A percentile compares a stretch with the other conserved stretches of the same genome.
Evolutionary conservation across 2,797 vertebrate genomes (phyloP).

Genomic region (Meriones psammophilus): DNA sequence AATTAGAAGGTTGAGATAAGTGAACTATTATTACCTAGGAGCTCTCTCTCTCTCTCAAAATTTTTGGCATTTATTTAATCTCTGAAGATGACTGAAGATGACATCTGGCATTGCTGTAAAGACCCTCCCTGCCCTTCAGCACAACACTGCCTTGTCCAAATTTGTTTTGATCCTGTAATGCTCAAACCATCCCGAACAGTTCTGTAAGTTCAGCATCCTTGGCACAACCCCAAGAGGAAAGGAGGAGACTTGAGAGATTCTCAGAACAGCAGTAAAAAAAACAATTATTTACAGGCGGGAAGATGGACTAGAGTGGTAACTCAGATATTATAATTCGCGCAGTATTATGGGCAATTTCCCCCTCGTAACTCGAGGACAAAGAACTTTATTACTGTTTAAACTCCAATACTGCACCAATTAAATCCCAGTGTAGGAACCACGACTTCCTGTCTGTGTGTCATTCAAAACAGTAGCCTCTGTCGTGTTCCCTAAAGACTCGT

Average conservation of each 20-base stretch:
- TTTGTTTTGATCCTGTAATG: conserved; percentile 53
- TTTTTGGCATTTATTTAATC: conserved; percentile 79
- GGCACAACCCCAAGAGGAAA: conserved; percentile 56
- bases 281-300: conserved; percentile 41
- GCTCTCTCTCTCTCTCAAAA: not conserved
- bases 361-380: conserved; percentile 83
- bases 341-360: conserved; percentile 81
- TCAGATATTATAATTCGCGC: conserved; percentile 76
- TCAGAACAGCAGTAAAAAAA: conserved; percentile 45
- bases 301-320: conserved; percentile 36
- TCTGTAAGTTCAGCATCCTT: conserved; percentile 26
- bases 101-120: conserved; percentile 72
- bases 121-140: not conserved
- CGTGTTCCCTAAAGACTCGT: conserved; percentile 74
- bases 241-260: conserved; percentile 40
- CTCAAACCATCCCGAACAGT: conserved; percentile 61
- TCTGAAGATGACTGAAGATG: conserved; percentile 69
- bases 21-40: conserved; percentile 69
- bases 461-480: conserved; percentile 77
- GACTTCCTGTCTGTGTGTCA: conserved; percentile 82
- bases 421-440: conserved; percentile 81
- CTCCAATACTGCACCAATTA: conserved; percentile 83
- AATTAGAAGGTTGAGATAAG: conserved; percentile 87
- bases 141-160: not conserved
- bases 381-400: conserved; percentile 86